phyloP scores from a whole-genome alignment of 2,797 vertebrate genomes.

The Alcedo quadribrachys region DNA sequence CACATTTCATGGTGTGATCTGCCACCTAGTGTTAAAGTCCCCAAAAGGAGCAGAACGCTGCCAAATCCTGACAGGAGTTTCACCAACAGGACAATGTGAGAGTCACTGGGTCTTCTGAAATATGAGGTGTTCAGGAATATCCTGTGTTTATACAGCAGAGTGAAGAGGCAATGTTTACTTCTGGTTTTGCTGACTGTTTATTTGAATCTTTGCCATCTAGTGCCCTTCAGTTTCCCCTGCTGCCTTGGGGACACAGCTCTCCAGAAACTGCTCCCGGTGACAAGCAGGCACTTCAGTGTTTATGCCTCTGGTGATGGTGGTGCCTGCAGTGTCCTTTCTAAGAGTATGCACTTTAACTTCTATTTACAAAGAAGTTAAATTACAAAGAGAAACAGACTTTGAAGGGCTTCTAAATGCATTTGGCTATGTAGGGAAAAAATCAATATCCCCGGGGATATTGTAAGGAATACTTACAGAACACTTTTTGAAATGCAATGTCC shows the following conservation, averaged over 20 bases:
- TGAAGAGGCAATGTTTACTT: neutral
- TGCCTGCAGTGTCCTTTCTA: neutral
- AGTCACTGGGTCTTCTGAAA: neutral
- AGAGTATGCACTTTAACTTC: neutral
- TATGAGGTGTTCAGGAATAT: neutral
- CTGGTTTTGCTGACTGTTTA: neutral
- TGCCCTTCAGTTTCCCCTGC: neutral
- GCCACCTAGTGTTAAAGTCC: slow-evolving; percentile 57
- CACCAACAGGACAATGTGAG: rapidly evolving
- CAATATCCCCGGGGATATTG: neutral
- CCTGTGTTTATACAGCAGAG: neutral
- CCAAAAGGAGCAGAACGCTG: neutral
- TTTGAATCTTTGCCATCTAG: neutral
- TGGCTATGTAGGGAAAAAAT: neutral
- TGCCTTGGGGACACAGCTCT: neutral
- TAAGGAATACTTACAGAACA: neutral
- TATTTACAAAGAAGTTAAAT: neutral
- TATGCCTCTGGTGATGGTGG: neutral
- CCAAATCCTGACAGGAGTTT: neutral
- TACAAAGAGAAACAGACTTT: neutral
- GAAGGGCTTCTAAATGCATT: neutral
- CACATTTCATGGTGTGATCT: neutral
- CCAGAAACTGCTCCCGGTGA: neutral
- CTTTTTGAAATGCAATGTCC: neutral
- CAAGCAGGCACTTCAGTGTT: neutral